These are phyloP conservation scores for Acromyrmex echinatior DNA, from an alignment of 1,140 invertebrate species.

Conservation along the genomic window DNA sequence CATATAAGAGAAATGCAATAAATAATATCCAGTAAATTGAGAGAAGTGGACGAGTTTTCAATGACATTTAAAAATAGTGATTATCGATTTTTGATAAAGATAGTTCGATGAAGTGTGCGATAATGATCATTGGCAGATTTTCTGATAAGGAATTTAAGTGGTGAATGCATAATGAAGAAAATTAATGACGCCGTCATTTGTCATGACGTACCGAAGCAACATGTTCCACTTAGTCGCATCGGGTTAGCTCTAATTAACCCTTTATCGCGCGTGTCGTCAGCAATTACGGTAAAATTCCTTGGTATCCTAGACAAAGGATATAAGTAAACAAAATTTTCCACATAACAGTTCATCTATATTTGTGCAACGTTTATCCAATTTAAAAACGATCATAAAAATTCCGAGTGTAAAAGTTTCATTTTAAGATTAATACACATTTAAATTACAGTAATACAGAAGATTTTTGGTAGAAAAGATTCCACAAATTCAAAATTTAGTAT, in stretches of 20 bases:
- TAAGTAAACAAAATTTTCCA: conserved; percentile 8
- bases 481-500: background rate
- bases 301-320: conserved; percentile 4
- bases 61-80: background rate
- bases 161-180: conserved; percentile 23
- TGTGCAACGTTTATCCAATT: background rate
- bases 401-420: background rate
- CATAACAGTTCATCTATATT: background rate
- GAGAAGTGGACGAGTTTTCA: background rate
- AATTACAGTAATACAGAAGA: background rate
- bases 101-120: background rate
- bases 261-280: conserved; percentile 37
- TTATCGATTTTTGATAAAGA: background rate
- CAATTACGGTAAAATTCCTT: conserved; percentile 43
- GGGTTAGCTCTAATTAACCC: conserved; percentile 56
- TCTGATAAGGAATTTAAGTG: conserved; percentile 2
- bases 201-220: conserved; percentile 27
- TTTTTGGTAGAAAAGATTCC: background rate
- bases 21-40: background rate
- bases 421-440: background rate
- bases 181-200: conserved; percentile 33
- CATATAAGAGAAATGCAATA: background rate
- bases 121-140: conserved; percentile 30
- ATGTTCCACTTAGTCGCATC: conserved; percentile 18
- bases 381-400: background rate